Evolutionary conservation across 2,888 invertebrate genomes (phyloP).

Genomic region (Spisula subtruncata): DNA sequence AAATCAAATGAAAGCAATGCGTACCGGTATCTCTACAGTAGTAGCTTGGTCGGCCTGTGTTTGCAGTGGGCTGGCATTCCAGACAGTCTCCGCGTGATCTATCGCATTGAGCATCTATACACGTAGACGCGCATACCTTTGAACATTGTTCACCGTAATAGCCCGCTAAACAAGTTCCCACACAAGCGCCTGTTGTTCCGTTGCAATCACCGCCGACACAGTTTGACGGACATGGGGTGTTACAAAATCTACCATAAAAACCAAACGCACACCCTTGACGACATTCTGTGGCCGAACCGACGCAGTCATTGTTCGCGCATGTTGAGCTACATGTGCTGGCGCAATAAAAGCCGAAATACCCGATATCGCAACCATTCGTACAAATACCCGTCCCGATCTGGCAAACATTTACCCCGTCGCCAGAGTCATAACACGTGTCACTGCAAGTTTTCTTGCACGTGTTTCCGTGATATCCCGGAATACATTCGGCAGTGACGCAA

Average conservation of each 20-base stretch:
- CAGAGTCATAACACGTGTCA: constrained; percentile 44
- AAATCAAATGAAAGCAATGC: background rate
- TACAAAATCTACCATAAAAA: constrained; percentile 59
- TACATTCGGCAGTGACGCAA: constrained; percentile 49
- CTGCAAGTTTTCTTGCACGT: constrained; percentile 49
- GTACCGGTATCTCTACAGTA: constrained; percentile 64
- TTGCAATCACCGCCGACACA: constrained; percentile 58
- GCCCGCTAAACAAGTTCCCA: constrained; percentile 38
- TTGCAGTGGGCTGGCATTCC: constrained; percentile 48
- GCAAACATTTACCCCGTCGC: constrained; percentile 55
- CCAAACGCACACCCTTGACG: constrained; percentile 62
- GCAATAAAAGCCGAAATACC: constrained; percentile 59
- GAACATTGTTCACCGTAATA: constrained; percentile 53
- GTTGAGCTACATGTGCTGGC: constrained; percentile 51
- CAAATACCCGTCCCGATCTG: constrained; percentile 55
- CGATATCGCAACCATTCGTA: constrained; percentile 61
- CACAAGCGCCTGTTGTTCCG: constrained; percentile 53
- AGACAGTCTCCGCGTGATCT: constrained; percentile 54
- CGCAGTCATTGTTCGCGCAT: constrained; percentile 60
- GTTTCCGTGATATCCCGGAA: constrained; percentile 55
- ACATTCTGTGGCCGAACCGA: constrained; percentile 52
- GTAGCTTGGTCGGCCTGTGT: constrained; percentile 48
- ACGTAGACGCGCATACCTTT: constrained; percentile 54
- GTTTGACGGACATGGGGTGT: constrained; percentile 47
- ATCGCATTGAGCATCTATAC: constrained; percentile 64